These are phyloP conservation scores for Ips typographus DNA, from an alignment of 1,140 invertebrate genomes.

Conservation along the genomic window DNA sequence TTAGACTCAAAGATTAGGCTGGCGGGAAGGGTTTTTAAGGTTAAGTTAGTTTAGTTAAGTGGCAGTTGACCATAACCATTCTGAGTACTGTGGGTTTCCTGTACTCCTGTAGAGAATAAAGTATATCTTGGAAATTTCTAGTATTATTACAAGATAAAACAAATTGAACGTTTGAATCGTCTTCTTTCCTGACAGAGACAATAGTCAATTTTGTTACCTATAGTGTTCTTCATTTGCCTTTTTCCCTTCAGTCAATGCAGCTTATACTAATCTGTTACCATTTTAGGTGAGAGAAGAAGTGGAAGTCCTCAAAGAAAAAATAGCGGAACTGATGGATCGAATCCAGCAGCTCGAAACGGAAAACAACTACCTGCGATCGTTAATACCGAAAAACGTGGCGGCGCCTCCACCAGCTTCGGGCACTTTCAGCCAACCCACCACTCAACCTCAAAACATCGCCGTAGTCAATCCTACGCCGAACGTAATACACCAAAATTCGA, in stretches of 20 bases:
- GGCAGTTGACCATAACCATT: too few species aligned
- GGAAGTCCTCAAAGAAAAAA: slow-evolving; percentile 69
- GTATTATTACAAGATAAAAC: too few species aligned
- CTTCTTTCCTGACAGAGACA: too few species aligned
- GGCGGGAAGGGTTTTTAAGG: too few species aligned
- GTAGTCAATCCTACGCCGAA: slow-evolving; percentile 35
- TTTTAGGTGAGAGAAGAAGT: slow-evolving; percentile 61
- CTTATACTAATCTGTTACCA: neutral
- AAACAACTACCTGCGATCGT: slow-evolving; percentile 55
- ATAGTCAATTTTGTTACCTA: neutral
- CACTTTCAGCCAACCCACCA: slow-evolving; percentile 10
- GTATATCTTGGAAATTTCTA: too few species aligned
- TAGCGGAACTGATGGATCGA: slow-evolving; percentile 63
- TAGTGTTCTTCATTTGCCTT: neutral
- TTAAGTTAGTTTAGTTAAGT: too few species aligned
- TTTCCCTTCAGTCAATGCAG: neutral
- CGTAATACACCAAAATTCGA: slow-evolving; percentile 20
- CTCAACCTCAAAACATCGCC: slow-evolving; percentile 20
- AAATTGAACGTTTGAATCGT: too few species aligned
- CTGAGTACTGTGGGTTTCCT: too few species aligned
- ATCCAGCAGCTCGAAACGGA: slow-evolving; percentile 63
- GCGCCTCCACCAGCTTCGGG: slow-evolving; percentile 17
- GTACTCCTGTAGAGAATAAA: too few species aligned
- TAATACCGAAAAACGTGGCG: slow-evolving; percentile 45
- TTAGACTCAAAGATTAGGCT: too few species aligned